These are phyloP conservation scores for Gerris lacustris DNA, from an alignment of 2,888 invertebrate species.

Conservation along the genomic window DNA sequence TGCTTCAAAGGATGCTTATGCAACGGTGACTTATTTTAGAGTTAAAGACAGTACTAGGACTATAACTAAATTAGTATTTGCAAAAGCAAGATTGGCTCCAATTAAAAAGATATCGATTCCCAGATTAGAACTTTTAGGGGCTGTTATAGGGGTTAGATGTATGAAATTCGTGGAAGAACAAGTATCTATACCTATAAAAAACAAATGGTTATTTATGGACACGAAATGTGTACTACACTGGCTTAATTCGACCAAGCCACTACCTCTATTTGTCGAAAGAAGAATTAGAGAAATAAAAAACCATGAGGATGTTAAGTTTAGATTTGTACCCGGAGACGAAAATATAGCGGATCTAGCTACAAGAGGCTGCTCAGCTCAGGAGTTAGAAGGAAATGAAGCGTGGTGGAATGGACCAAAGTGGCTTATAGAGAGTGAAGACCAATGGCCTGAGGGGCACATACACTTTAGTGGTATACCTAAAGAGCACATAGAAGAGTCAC, in stretches of 20 bases:
- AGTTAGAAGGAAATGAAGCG: not conserved
- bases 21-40: not conserved
- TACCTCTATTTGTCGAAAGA: conserved; percentile 11
- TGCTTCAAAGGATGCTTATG: not conserved
- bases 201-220: not conserved
- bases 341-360: conserved; percentile 11
- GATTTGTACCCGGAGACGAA: conserved; percentile 6
- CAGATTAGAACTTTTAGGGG: not conserved
- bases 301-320: not conserved
- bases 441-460: conserved; percentile 7
- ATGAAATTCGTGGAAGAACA: conserved; percentile 10
- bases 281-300: conserved; percentile 7
- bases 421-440: not conserved
- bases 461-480: too few relatives aligned
- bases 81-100: conserved; percentile 5
- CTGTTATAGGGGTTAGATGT: conserved; percentile 3
- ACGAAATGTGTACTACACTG: conserved; percentile 10
- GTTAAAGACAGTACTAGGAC: too few relatives aligned
- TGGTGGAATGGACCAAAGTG: conserved; percentile 11
- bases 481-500: too few relatives aligned
- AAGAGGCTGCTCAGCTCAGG: not conserved
- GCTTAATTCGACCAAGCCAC: not conserved
- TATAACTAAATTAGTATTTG: not conserved
- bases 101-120: not conserved
- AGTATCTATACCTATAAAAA: too few relatives aligned